Base-by-base conservation (phyloP, 2,113 vertebrate genomes). In the Heterocephalus glaber region DNA sequence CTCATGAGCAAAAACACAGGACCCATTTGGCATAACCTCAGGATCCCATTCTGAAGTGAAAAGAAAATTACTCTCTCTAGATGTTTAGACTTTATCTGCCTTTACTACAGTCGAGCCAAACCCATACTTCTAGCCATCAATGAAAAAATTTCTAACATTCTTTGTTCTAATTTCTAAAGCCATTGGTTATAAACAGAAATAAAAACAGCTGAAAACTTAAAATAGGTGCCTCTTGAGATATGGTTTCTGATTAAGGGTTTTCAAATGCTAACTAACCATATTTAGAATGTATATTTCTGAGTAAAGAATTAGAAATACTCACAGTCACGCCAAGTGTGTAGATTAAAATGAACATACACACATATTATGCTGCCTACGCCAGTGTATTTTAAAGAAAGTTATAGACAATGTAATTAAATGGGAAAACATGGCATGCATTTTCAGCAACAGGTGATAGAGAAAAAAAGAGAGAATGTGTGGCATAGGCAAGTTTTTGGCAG, bases 231-330 rank as follows among this genome's bases (percentile, higher is more conserved):
- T 49, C 54, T 92, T 28, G 22, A 52, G 8, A 66, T 85, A 84
- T 1, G 16, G 52, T 35, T 86, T 56, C 33, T 82, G 81, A 85
- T 65, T 76, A 70, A 81, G 79, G 24, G 77, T 63, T 87, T 92
- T 94, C 49, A 79, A 85, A 93, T 79, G n/a, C 38, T 95, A 76
- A 52, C 70, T 70, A 82, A 54, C 28, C 11, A 56, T 26, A 52
- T 92, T 80, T 83, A 6, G 87, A 89, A 24, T 92, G 24, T 80
- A 30, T 81, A 80, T 72, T 63, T 14, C 41, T 94, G 38, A 86
- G 86, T 80, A 95, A 95, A 44, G 33, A 95, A 82, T 74, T 82
- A 81, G 44, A 96, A 92, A 91, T 82, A 82, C 68, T 81, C 87
- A 93, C 68, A 65, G 35, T 85, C 12, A 1, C 76, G 17, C 87